Evolutionary conservation across 1,140 invertebrate genomes (phyloP).

Genomic region (Chionoecetes opilio): DNA sequence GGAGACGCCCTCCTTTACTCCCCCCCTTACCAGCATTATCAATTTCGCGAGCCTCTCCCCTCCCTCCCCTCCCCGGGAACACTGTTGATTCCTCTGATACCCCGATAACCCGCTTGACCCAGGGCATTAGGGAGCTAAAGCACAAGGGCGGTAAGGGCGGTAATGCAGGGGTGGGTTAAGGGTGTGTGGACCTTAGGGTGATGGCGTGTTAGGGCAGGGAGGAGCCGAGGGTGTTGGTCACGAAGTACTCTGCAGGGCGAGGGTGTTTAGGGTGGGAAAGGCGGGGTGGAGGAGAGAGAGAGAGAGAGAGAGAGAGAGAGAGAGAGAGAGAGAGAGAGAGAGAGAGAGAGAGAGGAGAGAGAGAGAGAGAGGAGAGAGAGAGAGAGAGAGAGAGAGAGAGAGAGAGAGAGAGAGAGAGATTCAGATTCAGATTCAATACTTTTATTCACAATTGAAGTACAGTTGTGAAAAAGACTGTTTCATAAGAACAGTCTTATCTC

Average conservation of each 20-base stretch:
- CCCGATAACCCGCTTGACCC: conserved; percentile 1
- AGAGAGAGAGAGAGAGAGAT: conserved; percentile 45
- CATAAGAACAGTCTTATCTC: no score
- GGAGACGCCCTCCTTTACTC: background rate
- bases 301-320: conserved; percentile 12
- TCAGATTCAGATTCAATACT: no score
- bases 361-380: conserved; percentile 10
- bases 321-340: background rate
- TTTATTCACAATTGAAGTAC: no score
- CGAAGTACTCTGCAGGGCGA: background rate
- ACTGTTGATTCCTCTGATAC: conserved; percentile 28
- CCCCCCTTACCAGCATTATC: background rate
- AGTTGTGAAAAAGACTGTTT: no score
- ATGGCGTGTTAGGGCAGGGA: background rate
- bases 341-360: background rate
- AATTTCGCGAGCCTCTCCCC: conserved; percentile 7
- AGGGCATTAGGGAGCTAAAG: background rate
- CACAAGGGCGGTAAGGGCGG: background rate
- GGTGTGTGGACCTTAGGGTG: background rate
- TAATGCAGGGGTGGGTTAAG: background rate
- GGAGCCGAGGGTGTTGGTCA: conserved; percentile 13
- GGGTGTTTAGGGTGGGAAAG: conserved; percentile 25
- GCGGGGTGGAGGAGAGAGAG: background rate
- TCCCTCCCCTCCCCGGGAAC: background rate
- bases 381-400: conserved; percentile 41